Base-by-base conservation (phyloP, 53 echinoderm and acorn worm genomes). In the Actinopyga echinites region DNA sequence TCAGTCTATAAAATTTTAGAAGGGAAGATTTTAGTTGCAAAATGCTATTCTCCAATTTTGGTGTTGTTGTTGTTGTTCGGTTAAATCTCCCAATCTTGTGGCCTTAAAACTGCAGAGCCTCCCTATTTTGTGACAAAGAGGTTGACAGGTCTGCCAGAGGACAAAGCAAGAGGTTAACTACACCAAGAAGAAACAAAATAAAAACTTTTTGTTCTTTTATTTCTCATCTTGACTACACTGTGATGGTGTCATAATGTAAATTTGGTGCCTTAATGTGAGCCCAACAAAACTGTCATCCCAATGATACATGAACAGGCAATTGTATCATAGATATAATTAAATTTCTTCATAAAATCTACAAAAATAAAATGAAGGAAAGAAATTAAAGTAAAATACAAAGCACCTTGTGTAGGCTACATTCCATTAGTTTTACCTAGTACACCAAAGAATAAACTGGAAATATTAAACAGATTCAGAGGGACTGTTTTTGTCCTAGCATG, bases 331-430 rank as follows among this genome's bases (percentile, higher is more conserved):
- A 71, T 71, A 71, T 43, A 71, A 43, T 71, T 43, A 71, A 40
- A 71, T 71, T 40, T 71, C 71, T 71, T 71, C 71, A 71, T 71
- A 71, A 71, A 71, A 71, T 71, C 71, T 71, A 71, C 71, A 71
- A 71, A 71, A 71, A 71, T 71, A 71, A 71, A 71, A 71, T 35
- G 34, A 71, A 49, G 17, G 49, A 49, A 15, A 49, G 49, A 49
- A 44, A 71, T 2, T 2, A n/a, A 71, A 68, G 30, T 67, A 67
- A 67, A 69, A 69, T 69, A 69, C 69, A 69, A 69, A 69, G 38
- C 69, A 69, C 69, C 69, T 42, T 69, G 69, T 69, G 69, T 69
- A n/a, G n/a, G n/a, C n/a, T n/a, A 69, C 69, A 69, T 43, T 69
- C 69, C 69, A 69, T 69, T 69, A 69, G 69, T 69, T 69, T 42